Evolutionary conservation across 1,140 invertebrate genomes (phyloP), one percentile per base, ranked within the genome.

Genomic region (Centruroides sculpturatus): DNA sequence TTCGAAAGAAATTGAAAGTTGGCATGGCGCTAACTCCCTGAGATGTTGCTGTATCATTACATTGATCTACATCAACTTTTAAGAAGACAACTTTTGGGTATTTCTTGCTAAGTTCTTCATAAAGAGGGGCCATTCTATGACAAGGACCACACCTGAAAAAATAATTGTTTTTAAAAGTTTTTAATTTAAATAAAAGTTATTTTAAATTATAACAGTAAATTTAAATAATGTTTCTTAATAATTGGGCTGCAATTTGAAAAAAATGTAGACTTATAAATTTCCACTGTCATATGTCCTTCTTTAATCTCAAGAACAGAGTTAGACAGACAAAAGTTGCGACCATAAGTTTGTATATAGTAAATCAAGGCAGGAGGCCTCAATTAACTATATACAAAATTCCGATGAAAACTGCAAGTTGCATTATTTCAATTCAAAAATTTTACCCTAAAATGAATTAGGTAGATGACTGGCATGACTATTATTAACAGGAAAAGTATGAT

Each of bases 1-100:
- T 97, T 64, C 85, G 83, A 71, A 92, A 97, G 70, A 98, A 93
- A 63, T 95, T 85, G 71, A 99, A 99, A 6, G 96, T 99, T 7
- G 96, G 96, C 92, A 99, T 98, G 3, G 92, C 89, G 63, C 82
- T 85, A 13, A 99, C 87, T 51, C 87, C 88, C 72, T 97, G 85
- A 34, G 77, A 76, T 35, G 83, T 79, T 3, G 93, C 90, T 41
- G 87, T 89, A 69, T 91, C 89, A 23, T 52, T 59, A 58, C 89
- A 92, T 69, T 85, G 82, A 70, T 93, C 88, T 35, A 94, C 92
- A 76, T 98, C 93, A 3, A 98, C 87, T 78, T 98, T 96, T 0
- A 98, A 74, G 72, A 99, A 99, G 7, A 94, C 79, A 8, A 90
- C 92, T 68, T 85, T 83, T 3, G 87, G 80, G 75, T 93, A 97